Percentiles rank a stretch among this genome's conserved stretches.
Evolutionary conservation across 2,888 invertebrate genomes (phyloP).

Genomic region (Drosophila flavopinicola): DNA sequence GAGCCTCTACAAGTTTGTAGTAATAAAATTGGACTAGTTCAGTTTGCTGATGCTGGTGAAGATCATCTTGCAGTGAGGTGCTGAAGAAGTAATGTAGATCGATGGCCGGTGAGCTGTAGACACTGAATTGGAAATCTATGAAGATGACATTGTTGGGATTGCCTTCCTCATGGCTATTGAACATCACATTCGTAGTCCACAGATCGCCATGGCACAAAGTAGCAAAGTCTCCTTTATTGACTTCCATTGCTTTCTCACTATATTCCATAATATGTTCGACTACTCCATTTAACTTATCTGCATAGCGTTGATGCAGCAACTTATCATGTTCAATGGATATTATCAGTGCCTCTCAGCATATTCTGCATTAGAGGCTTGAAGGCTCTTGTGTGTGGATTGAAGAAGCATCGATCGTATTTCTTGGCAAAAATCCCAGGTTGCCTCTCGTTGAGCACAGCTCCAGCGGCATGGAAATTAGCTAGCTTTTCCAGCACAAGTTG

Average conservation of each 20-base stretch:
- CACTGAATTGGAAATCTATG: conserved; percentile 79
- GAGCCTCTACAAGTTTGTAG: conserved; percentile 49
- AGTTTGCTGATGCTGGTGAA: conserved; percentile 60
- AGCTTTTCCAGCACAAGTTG: conserved; percentile 81
- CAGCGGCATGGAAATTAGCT: conserved; percentile 85
- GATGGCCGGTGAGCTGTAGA: conserved; percentile 76
- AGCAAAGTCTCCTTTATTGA: conserved; percentile 55
- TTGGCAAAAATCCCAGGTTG: conserved; percentile 51
- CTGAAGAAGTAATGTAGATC: conserved; percentile 80
- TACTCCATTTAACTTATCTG: conserved; percentile 62
- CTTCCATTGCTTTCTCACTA: conserved; percentile 53
- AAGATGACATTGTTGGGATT: conserved; percentile 64
- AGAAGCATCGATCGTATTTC: conserved; percentile 73
- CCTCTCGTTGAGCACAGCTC: conserved; percentile 82
- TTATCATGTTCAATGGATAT: conserved; percentile 45
- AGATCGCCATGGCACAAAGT: conserved; percentile 77
- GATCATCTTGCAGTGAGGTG: conserved; percentile 72
- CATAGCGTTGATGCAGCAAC: conserved; percentile 55
- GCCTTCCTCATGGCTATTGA: conserved; percentile 51
- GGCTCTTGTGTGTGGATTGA: conserved; percentile 65
- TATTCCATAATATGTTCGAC: conserved; percentile 72
- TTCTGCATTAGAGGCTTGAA: conserved; percentile 51
- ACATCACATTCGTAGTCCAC: conserved; percentile 81
- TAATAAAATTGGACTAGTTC: conserved; percentile 78
- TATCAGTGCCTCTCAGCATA: conserved; percentile 54